Evolutionary conservation across 2,797 vertebrate species (phyloP).

Genomic region (Onychomys leucogaster): DNA sequence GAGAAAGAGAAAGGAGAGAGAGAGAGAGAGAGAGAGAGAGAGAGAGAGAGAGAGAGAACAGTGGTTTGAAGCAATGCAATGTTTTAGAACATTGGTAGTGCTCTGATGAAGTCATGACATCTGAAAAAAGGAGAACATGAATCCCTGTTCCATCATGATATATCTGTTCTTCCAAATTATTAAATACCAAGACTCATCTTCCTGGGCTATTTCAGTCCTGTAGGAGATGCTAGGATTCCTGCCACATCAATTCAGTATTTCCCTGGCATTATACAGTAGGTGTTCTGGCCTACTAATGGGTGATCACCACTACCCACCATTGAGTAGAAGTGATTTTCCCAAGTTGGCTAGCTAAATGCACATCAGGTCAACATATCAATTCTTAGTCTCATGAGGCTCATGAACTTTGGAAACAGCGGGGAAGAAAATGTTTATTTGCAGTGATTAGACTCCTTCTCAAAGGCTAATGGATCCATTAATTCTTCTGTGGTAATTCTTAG

Average conservation of each 20-base stretch:
- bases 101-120: neutral
- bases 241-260: neutral
- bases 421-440: neutral
- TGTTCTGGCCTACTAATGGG: neutral
- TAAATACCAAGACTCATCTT: neutral
- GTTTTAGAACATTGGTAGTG: neutral
- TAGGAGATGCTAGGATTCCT: neutral
- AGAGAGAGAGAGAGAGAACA: too few relatives aligned
- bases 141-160: neutral
- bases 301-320: accelerated
- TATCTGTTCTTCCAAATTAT: neutral
- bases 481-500: neutral
- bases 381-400: neutral
- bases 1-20: too few relatives aligned
- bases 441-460: neutral
- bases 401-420: neutral
- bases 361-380: neutral
- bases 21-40: too few relatives aligned
- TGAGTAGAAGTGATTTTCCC: neutral
- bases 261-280: neutral
- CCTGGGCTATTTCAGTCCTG: neutral
- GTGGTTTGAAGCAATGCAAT: neutral
- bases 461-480: neutral
- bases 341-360: neutral
- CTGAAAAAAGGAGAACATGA: neutral